Evolutionary conservation across 2,797 vertebrate genomes (phyloP), one percentile per base, ranked within the genome.

Genomic region (Tadarida brasiliensis): DNA sequence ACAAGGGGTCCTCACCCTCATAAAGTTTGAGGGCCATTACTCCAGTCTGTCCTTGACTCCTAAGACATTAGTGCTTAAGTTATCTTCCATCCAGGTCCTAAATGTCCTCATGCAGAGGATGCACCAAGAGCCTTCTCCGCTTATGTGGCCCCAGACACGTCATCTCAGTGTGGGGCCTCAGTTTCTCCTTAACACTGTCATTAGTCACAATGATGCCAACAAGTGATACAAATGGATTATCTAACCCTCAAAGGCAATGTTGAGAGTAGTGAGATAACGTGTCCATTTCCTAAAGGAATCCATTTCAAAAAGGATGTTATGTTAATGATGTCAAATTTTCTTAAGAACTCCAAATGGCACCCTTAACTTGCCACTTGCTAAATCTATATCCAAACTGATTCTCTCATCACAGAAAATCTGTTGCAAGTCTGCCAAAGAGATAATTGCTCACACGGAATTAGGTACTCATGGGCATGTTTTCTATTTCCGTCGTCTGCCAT

Each of bases 1-100:
- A 97, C 92, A 94, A 95, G 90, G 87, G 96, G 97, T 96, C 95
- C 78, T 97, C 90, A 92, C 95, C 92, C 92, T 94, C 86, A 3
- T 95, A 96, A 97, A 92, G 70, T 70, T n/a, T 57, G 81, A 95
- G 59, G n/a, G 73, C 44, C 78, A 76, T 97, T 88, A 90, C 73
- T 82, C 92, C 22, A 39, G n/a, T 63, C 57, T 80, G 47, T 51
- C 68, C 84, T 74, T 28, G 81, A 73, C 71, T 57, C 59, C 74
- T 51, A 65, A 86, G 88, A 78, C 28, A 57, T 67, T 15, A 80
- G 59, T 4, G 11, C 33, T 63, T 81, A 54, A 44, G 15, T 85
- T 63, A 35, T 49, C 33, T 70, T 51, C 56, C 30, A 39, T 39
- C 33, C 26, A 49, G 30, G 59, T 16, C 44, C 80, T 83, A 39